These are phyloP conservation scores for Lasiommata megera DNA, from an alignment of 2,888 invertebrate genomes.

Conservation along the genomic window DNA sequence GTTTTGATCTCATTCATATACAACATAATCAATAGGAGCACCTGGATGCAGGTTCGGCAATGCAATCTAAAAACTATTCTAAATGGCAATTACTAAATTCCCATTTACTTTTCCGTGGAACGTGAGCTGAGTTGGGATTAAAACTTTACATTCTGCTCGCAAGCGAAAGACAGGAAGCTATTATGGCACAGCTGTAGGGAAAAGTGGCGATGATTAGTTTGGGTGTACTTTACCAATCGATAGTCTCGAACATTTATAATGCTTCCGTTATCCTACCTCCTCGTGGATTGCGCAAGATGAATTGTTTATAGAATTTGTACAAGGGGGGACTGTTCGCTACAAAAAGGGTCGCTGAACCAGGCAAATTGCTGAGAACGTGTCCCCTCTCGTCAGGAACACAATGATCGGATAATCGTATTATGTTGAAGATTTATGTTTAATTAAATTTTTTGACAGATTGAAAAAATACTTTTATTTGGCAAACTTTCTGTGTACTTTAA, in stretches of 20 bases:
- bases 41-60: slow-evolving; percentile 41
- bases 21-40: slow-evolving; percentile 41
- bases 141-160: slow-evolving; percentile 54
- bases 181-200: slow-evolving; percentile 36
- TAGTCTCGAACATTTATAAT: slow-evolving; percentile 53
- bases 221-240: slow-evolving; percentile 53
- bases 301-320: slow-evolving; percentile 55
- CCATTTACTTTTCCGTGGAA: slow-evolving; percentile 48
- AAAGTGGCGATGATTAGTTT: slow-evolving; percentile 43
- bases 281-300: slow-evolving; percentile 56
- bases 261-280: slow-evolving; percentile 43
- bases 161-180: slow-evolving; percentile 47
- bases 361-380: slow-evolving; percentile 58
- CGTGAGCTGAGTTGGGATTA: slow-evolving; percentile 51
- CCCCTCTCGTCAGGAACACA: slow-evolving; percentile 51
- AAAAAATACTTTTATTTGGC: slow-evolving; percentile 22
- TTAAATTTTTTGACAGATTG: slow-evolving; percentile 48
- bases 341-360: slow-evolving; percentile 64
- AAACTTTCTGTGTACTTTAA: neutral
- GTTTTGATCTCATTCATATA: slow-evolving; percentile 12
- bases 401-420: slow-evolving; percentile 58
- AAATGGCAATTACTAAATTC: slow-evolving; percentile 54
- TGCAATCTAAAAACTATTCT: slow-evolving; percentile 55
- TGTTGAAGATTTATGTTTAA: slow-evolving; percentile 52
- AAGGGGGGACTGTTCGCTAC: slow-evolving; percentile 43